A percentile compares a stretch with the other conserved stretches of the same genome.
These are phyloP conservation scores for Chelonus insularis DNA, from an alignment of 1,140 invertebrate species.

Conservation along the genomic window DNA sequence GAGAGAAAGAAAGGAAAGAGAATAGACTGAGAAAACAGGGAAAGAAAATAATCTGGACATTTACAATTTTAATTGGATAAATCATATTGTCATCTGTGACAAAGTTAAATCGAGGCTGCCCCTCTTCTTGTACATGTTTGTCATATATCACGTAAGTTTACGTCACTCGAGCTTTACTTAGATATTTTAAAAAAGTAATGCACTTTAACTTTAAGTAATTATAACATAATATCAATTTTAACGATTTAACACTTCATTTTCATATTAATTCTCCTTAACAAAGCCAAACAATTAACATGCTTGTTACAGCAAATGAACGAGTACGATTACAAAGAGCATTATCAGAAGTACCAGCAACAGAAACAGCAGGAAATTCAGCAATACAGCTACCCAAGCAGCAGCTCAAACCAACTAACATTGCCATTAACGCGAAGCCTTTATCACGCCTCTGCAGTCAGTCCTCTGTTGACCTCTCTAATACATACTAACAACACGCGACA, in stretches of 20 bases:
- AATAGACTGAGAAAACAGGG: conserved; percentile 10
- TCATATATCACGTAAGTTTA: conserved; percentile 46
- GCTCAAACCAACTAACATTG: conserved; percentile 57
- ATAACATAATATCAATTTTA: too few species aligned
- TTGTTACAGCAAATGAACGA: conserved; percentile 57
- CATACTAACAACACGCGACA: conserved; percentile 42
- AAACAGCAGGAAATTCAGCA: conserved; percentile 56
- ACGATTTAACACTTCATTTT: neutral
- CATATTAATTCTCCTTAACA: neutral
- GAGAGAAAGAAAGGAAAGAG: conserved; percentile 11
- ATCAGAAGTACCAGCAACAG: conserved; percentile 47
- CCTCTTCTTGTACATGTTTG: conserved; percentile 43
- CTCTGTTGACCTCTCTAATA: conserved; percentile 50
- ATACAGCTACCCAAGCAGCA: conserved; percentile 56
- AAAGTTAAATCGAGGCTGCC: conserved; percentile 47
- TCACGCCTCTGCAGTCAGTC: conserved; percentile 52
- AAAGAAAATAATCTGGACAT: conserved; percentile 32
- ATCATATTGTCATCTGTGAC: conserved; percentile 45
- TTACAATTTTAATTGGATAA: conserved; percentile 47
- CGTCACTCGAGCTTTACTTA: conserved; percentile 29
- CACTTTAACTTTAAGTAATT: too few species aligned
- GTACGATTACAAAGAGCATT: conserved; percentile 58
- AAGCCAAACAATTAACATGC: conserved; percentile 39
- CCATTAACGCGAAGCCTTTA: conserved; percentile 53
- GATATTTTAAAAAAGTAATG: too few species aligned